Conservation (phyloP, 2,888 invertebrate genomes). For the Globia sparganii region DNA sequence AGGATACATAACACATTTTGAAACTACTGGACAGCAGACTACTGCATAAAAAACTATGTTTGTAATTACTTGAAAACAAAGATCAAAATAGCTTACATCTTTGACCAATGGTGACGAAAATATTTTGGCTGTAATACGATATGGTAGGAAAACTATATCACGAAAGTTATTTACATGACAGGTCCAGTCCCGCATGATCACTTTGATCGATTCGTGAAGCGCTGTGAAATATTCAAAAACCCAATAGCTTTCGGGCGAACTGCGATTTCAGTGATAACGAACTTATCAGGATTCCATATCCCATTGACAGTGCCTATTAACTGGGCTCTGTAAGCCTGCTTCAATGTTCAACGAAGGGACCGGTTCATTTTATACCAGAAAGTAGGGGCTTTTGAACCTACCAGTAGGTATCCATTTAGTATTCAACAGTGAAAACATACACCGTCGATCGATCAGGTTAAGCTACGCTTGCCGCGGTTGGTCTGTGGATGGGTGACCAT, state of each 20-base stretch:
- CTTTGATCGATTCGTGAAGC: slow-evolving; percentile 36
- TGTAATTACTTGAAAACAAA: background rate
- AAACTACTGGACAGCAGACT: background rate
- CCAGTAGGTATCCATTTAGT: background rate
- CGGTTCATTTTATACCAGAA: background rate
- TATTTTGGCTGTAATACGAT: background rate
- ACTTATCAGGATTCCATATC: slow-evolving; percentile 33
- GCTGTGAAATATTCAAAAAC: slow-evolving; percentile 40
- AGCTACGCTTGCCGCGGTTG: too few relatives aligned
- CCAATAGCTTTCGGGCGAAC: slow-evolving; percentile 5
- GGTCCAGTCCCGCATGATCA: slow-evolving; percentile 8
- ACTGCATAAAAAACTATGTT: background rate
- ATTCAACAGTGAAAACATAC: background rate
- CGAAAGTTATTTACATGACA: background rate
- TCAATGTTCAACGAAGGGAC: slow-evolving; percentile 5
- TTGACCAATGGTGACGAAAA: background rate
- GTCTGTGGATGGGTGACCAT: too few relatives aligned
- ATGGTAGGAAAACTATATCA: background rate
- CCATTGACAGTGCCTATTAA: slow-evolving; percentile 30
- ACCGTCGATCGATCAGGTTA: too few relatives aligned
- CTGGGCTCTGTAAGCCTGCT: background rate
- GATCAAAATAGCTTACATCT: background rate
- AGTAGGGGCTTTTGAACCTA: background rate
- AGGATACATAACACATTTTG: background rate
- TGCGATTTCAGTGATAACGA: slow-evolving; percentile 35